Base-by-base conservation (phyloP, 2,888 invertebrate species). In the Agrochola litura region DNA sequence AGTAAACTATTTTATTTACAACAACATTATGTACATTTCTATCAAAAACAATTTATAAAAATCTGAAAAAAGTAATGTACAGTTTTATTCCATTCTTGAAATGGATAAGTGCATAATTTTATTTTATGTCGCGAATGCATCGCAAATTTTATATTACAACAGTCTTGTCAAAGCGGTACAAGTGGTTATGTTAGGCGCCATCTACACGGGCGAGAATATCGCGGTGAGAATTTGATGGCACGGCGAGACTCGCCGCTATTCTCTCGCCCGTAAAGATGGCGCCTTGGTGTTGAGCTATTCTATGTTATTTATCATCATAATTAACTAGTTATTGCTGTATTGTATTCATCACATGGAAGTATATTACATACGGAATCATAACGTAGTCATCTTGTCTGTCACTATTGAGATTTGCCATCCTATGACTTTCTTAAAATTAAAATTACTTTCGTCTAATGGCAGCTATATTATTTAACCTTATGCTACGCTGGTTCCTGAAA, bases 1-100 rank as follows among this genome's bases (percentile, higher is more conserved):
- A 94, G 91, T 91, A 90, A 90, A 89, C 89, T 89, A 90, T 92
- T 85, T 84, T 92, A 92, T 92, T 88, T 94, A 94, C 92, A 94
- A 80, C 87, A 92, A 89, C 88, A 88, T 83, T 92, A 91, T 92
- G 87, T 91, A 92, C 90, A 92, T 76, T 73, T 86, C 84, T 77
- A 83, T 73, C 16, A 89, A 91, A 88, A 90, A 90, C 88, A 90
- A 88, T 84, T 73, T 83, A 90, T 91, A 90, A 89, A 92, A 90
- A 89, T 86, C 81, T 88, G 79, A 74, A 68, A 68, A 83, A 74
- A 77, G 63, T 75, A 80, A 77, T 83, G 70, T 86, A 87, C 85
- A 84, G n/a, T 74, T 79, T 77, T 86, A 84, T 80, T 87, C 77
- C 77, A 84, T 83, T 73, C 58, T 74, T 70, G 70, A 63, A 76